Base-by-base conservation (phyloP, 2,113 vertebrate species). In the Phainopepla nitens region DNA sequence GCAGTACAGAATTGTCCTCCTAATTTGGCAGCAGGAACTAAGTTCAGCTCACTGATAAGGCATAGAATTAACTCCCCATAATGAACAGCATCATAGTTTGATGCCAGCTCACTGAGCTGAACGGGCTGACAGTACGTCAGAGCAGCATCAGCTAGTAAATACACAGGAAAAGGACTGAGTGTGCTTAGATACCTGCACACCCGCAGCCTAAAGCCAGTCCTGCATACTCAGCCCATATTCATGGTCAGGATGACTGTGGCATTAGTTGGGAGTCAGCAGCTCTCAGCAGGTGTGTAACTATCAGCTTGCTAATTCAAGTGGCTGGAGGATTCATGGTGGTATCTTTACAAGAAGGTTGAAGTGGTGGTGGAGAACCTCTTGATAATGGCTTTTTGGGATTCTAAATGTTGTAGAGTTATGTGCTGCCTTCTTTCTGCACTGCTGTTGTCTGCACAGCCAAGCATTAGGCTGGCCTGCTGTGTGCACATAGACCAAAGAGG, bases 91-190 rank as follows among this genome's bases (percentile, higher is more conserved):
- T 8, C 16, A 15, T 18, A 12, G 21, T 62, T 71, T 82, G 45
- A 47, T 60, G 54, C 22, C 45, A 35, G 23, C 45, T 93, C 36
- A 35, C 33, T 73, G 60, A 33, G 21, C 27, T 18, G 31, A 51
- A 9, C 0, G 1, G 35, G 23, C 13, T 88, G 5, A n/a, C 7
- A 12, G 5, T 24, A 15, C 20, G 8, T 39, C 42, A 53, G 39
- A 39, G 47, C 21, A 73, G n/a, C 41, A 51, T 51, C 54, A 60
- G 16, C 42, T 22, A 1, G 1, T 20, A 18, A 14, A 4, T 10
- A 12, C 73, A 25, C 24, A 57, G 36, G 42, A 39, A 35, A 51
- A 53, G 23, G 13, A 18, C 39, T 77, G 54, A 39, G 14, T 20
- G 23, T 39, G 23, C 25, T 21, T 47, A 51, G 79, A 39, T 31